Evolutionary conservation across 1,140 invertebrate genomes (phyloP), one percentile per base, ranked within the genome.

Genomic region (Medauroidea extradentata): DNA sequence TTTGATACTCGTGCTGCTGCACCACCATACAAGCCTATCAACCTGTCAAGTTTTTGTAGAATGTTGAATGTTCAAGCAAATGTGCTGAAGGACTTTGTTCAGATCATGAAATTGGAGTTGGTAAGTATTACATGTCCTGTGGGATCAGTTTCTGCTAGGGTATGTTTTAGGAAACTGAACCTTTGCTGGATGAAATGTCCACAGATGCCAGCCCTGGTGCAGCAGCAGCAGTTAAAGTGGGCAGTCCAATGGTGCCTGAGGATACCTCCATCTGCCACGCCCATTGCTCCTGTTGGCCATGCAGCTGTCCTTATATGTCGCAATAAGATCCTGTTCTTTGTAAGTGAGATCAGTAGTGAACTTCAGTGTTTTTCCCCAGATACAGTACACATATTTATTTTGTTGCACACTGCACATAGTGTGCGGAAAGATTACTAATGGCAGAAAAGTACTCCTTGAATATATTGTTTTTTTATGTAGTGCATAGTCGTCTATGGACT

Each of bases 21-120:
- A 49, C 91, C 84, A 52, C 94, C 94, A 0, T 97, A 91, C 75
- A 93, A 94, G 68, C 90, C 91, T 0, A 93, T 91, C 65, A 85
- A 90, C 1, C 76, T 97, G 59, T 84, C 84, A 63, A 89, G 91
- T 14, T 95, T 96, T 76, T 85, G 85, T 53, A 83, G 85, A 48
- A 84, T 94, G 70, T 77, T 96, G 53, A 90, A 87, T 67, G 84
- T 90, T 54, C 91, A 92, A 9, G 82, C 83, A 4, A 86, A 89
- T 64, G 89, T 96, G 18, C 81, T 97, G 3, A 93, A 93, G 70
- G 93, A 97, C 73, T 93, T 95, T 68, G 85, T 97, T 57, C 86
- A 93, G 75, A 89, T 95, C 55, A 93, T 94, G 84, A 83, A 86
- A 62, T 70, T 93, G 18, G 91, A 95, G 69, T 68, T 94, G 67